A percentile compares a stretch with the other conserved stretches of the same genome.
phyloP scores from a whole-genome alignment of 2,888 invertebrate species.

The Tachina grossa region DNA sequence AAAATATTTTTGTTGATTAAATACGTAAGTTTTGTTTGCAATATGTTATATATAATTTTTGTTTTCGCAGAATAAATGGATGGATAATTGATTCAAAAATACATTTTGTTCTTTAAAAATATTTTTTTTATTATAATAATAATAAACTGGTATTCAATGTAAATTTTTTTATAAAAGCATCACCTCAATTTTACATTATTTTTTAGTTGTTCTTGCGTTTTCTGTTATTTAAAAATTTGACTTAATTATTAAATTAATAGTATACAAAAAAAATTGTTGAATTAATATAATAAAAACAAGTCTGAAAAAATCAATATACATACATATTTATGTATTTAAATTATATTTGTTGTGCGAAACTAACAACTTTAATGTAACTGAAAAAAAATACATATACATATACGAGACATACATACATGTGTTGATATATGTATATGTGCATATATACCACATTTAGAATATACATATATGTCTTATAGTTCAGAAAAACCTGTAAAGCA shows the following conservation, averaged over 20 bases:
- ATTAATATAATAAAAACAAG: neutral
- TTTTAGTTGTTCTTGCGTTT: slow-evolving; percentile 18
- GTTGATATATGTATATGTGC: too few species aligned
- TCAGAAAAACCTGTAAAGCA: too few species aligned
- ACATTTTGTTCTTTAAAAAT: slow-evolving; percentile 56
- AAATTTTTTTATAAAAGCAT: slow-evolving; percentile 59
- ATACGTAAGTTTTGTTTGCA: slow-evolving; percentile 56
- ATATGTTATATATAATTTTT: slow-evolving; percentile 57
- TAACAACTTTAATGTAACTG: too few species aligned
- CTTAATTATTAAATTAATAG: slow-evolving; percentile 10
- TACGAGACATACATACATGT: too few species aligned
- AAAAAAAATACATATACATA: too few species aligned
- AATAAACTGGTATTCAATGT: slow-evolving; percentile 51
- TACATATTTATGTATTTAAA: too few species aligned
- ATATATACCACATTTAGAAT: too few species aligned
- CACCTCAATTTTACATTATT: slow-evolving; percentile 26
- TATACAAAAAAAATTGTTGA: neutral
- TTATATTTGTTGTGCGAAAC: too few species aligned
- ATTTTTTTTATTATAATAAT: slow-evolving; percentile 44
- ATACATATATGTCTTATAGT: too few species aligned
- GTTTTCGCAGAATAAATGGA: slow-evolving; percentile 74
- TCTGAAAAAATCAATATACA: neutral
- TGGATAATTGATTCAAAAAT: slow-evolving; percentile 74
- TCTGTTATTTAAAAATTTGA: neutral
- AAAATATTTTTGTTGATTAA: slow-evolving; percentile 59